Base-by-base conservation (phyloP, 2,888 invertebrate species). In the Drosophila infuscata region DNA sequence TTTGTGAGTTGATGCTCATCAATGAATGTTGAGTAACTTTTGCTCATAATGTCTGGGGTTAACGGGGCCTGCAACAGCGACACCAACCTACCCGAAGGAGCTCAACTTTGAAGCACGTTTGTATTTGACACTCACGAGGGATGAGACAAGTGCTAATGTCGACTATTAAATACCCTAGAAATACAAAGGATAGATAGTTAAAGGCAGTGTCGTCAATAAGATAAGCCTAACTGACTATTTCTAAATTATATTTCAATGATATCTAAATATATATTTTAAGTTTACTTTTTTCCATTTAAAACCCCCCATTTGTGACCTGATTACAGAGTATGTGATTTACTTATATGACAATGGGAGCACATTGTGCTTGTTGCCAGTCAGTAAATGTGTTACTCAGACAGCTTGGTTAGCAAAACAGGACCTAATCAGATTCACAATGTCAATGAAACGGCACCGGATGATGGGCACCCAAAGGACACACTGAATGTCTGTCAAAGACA, bases 21-120 rank as follows among this genome's bases (percentile, higher is more conserved):
- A 76, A 87, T 77, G 87, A 72, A 71, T 78, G 74, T 84, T 73
- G 74, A 76, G 66, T 75, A 83, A 83, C 62, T 77, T 81, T 73
- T 60, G 67, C 63, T 20, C 46, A 69, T 62, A 72, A 76, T 64
- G 72, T 60, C 36, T 48, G 36, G 67, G 51, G 63, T 32, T 61
- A 74, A 70, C 51, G 54, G 41, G 48, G 54, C 46, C 46, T 51
- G 43, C 67, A 58, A 54, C 56, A 43, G 63, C 32, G 46, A n/a
- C 81, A 53, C n/a, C 9, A n/a, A 48, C 53, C 25, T 25, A 25
- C 25, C 25, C 57, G 62, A 48, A 49, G 38, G 57, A 57, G 71
- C 62, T 61, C 60, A 74, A 64, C 70, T 84, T 75, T 68, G 73
- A 68, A 68, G 60, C 88, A 88, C 74, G 79, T 79, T 70, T 73